These are phyloP conservation scores for Sylvilagus bachmani DNA, from an alignment of 2,113 vertebrate genomes.

Conservation along the genomic window DNA sequence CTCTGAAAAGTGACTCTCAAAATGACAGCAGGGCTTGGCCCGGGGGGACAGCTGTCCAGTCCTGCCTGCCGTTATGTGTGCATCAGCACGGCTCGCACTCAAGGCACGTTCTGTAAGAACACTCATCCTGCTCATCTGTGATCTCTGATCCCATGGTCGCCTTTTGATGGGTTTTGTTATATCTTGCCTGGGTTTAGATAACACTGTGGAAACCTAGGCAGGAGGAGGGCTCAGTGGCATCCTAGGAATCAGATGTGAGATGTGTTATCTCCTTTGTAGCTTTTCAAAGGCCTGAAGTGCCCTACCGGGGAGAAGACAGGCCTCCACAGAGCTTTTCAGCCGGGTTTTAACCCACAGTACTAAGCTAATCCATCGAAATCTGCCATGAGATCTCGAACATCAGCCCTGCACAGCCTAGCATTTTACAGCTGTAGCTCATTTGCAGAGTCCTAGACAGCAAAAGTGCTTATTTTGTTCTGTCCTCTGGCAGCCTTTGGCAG, in stretches of 20 bases:
- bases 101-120: not conserved
- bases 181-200: not conserved
- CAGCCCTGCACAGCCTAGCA: not conserved
- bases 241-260: conserved; percentile 8
- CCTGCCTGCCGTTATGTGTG: not conserved
- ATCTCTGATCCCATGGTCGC: not conserved
- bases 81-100: not conserved
- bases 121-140: not conserved
- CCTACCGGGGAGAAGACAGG: not conserved
- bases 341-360: conserved; percentile 20
- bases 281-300: conserved; percentile 38
- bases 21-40: not conserved
- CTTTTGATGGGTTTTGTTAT: not conserved
- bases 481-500: not conserved
- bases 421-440: not conserved
- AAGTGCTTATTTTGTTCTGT: not conserved
- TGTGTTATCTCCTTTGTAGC: conserved; percentile 34
- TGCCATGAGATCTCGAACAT: not conserved
- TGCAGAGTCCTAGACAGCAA: not conserved
- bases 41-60: conserved; percentile 21
- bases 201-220: not conserved
- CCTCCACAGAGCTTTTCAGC: not conserved
- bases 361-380: not conserved
- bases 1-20: conserved; percentile 36
- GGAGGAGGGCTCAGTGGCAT: not conserved